A percentile compares a stretch with the other conserved stretches of the same genome.
phyloP scores from a whole-genome alignment of 1,140 invertebrate genomes.

The Wiebesia pumilae region DNA sequence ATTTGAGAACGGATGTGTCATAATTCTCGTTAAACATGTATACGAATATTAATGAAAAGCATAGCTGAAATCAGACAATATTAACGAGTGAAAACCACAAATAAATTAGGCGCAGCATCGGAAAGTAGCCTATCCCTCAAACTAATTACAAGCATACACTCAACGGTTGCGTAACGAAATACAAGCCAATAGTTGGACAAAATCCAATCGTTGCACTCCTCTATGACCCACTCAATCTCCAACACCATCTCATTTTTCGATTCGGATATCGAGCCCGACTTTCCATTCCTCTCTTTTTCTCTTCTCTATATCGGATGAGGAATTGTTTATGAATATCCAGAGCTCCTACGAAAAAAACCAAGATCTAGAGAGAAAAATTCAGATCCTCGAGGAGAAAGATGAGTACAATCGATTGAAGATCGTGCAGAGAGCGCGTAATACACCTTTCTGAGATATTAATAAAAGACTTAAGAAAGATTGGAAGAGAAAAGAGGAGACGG shows the following conservation, averaged over 20 bases:
- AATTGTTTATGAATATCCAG: neutral
- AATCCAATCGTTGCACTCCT: neutral
- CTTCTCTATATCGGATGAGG: no score
- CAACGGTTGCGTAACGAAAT: neutral
- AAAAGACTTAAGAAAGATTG: neutral
- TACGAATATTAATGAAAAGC: constrained; percentile 2
- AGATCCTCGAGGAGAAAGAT: neutral
- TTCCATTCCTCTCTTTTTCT: neutral
- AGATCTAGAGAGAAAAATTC: no score
- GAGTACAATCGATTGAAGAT: neutral
- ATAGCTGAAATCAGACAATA: constrained; percentile 14
- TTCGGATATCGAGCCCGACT: neutral
- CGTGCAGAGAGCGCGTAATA: no score
- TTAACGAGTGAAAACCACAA: constrained; percentile 31
- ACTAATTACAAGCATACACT: no score
- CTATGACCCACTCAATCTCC: neutral
- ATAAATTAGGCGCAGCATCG: neutral
- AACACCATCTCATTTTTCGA: neutral
- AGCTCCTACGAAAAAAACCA: neutral
- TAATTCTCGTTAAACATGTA: neutral
- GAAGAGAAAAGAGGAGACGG: neutral
- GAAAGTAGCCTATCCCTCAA: neutral
- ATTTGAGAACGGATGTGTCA: constrained; percentile 17
- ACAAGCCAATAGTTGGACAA: neutral
- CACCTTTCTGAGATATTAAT: neutral